These are phyloP conservation scores for Synergus itoensis DNA, from an alignment of 2,888 invertebrate genomes.

Conservation along the genomic window DNA sequence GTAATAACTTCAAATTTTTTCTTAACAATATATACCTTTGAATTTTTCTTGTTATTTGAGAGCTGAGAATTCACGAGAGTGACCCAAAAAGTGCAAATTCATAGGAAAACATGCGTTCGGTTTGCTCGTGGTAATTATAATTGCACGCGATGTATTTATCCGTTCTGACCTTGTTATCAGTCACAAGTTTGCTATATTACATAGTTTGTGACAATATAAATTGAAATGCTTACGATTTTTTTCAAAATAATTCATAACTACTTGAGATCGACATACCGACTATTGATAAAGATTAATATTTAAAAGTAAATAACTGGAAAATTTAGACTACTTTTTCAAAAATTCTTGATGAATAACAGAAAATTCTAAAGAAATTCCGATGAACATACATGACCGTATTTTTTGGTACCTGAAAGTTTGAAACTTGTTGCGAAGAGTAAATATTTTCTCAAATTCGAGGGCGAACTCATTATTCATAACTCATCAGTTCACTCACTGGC, in stretches of 20 bases:
- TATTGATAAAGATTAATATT: too few species aligned
- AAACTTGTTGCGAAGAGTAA: background rate
- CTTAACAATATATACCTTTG: too few species aligned
- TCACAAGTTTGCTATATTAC: background rate
- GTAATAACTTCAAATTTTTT: too few species aligned
- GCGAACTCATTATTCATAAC: background rate
- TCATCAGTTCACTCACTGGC: background rate
- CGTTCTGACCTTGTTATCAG: background rate
- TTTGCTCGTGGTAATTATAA: conserved; percentile 28
- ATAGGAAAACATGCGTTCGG: conserved; percentile 3
- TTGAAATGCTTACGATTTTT: background rate
- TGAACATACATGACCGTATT: too few species aligned
- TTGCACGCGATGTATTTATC: conserved; percentile 3
- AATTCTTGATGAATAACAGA: too few species aligned
- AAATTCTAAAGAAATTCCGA: too few species aligned
- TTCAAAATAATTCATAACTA: background rate
- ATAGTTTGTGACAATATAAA: background rate
- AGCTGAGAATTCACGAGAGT: too few species aligned
- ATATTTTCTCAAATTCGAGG: background rate
- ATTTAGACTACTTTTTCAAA: too few species aligned
- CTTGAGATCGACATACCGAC: too few species aligned
- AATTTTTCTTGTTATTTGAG: too few species aligned
- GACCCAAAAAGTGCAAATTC: background rate
- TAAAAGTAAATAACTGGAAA: too few species aligned
- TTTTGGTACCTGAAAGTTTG: background rate